Evolutionary conservation across 1,140 invertebrate species (phyloP).

Genomic region (Drosophila varians): DNA sequence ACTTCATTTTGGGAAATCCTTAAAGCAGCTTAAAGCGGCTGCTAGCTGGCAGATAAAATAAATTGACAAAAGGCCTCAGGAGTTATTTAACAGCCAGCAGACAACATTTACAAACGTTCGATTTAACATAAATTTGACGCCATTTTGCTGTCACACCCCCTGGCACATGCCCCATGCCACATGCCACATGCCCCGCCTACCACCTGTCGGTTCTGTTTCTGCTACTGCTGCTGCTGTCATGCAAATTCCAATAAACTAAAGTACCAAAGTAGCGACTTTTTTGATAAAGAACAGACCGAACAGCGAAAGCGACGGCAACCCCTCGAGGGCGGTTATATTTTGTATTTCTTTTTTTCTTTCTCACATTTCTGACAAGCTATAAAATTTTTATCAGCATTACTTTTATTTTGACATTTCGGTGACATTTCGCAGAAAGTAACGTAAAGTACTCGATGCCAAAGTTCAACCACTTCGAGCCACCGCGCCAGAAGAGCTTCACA

Average conservation of each 20-base stretch:
- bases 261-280: conserved; percentile 71
- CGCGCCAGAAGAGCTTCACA: conserved; percentile 9
- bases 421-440: conserved; percentile 71
- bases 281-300: conserved; percentile 62
- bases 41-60: conserved; percentile 52
- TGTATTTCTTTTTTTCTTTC: conserved; percentile 42
- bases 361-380: conserved; percentile 77
- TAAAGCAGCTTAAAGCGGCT: conserved; percentile 69
- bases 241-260: conserved; percentile 82
- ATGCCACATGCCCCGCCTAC: conserved; percentile 18
- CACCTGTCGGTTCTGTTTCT: conserved; percentile 40
- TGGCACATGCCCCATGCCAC: background rate
- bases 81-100: conserved; percentile 64
- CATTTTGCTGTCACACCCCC: background rate
- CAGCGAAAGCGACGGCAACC: conserved; percentile 19
- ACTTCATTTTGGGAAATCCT: conserved; percentile 30
- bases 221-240: conserved; percentile 34
- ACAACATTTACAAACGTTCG: conserved; percentile 58
- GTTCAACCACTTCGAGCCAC: conserved; percentile 14
- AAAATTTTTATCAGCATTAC: conserved; percentile 82
- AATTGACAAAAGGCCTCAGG: conserved; percentile 2
- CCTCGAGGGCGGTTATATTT: conserved; percentile 30
- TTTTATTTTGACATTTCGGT: conserved; percentile 81
- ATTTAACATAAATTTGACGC: conserved; percentile 74
- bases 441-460: conserved; percentile 47